phyloP scores from a whole-genome alignment of 2,888 invertebrate species.

The Trichopoda pennipes region DNA sequence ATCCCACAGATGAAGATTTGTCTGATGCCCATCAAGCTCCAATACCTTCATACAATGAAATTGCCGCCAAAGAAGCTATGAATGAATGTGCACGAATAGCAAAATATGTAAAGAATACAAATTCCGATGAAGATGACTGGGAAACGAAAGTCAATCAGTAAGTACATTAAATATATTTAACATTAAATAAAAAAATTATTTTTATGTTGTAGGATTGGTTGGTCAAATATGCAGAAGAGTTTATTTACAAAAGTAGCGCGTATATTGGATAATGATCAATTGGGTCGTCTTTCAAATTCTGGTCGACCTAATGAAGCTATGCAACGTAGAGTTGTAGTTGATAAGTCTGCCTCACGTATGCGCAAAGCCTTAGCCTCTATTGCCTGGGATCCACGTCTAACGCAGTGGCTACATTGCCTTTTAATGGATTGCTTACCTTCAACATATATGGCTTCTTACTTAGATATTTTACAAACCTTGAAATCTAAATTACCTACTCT shows the following conservation, averaged over 20 bases:
- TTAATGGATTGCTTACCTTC: conserved; percentile 86
- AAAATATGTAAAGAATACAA: conserved; percentile 83
- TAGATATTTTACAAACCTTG: conserved; percentile 89
- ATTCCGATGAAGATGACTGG: conserved; percentile 84
- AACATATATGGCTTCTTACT: conserved; percentile 86
- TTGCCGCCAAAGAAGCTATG: conserved; percentile 85
- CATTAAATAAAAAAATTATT: neutral
- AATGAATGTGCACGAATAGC: conserved; percentile 87
- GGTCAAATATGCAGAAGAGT: conserved; percentile 85
- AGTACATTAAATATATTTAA: conserved; percentile 61
- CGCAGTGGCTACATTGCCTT: conserved; percentile 89
- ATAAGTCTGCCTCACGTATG: conserved; percentile 86
- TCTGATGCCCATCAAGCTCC: conserved; percentile 80
- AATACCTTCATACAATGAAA: conserved; percentile 83
- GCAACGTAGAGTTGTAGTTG: conserved; percentile 85
- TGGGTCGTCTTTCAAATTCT: conserved; percentile 84
- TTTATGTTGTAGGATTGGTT: conserved; percentile 81
- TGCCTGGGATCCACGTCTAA: conserved; percentile 87
- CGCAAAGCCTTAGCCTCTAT: conserved; percentile 86
- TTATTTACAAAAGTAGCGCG: conserved; percentile 85
- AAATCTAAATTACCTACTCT: conserved; percentile 86
- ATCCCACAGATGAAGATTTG: conserved; percentile 81
- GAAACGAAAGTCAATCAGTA: conserved; percentile 86
- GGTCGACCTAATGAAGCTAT: conserved; percentile 85
- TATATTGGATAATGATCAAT: conserved; percentile 85